Base-by-base conservation (phyloP, 2,888 invertebrate genomes). In the Scrobipalpa atriplicella region DNA sequence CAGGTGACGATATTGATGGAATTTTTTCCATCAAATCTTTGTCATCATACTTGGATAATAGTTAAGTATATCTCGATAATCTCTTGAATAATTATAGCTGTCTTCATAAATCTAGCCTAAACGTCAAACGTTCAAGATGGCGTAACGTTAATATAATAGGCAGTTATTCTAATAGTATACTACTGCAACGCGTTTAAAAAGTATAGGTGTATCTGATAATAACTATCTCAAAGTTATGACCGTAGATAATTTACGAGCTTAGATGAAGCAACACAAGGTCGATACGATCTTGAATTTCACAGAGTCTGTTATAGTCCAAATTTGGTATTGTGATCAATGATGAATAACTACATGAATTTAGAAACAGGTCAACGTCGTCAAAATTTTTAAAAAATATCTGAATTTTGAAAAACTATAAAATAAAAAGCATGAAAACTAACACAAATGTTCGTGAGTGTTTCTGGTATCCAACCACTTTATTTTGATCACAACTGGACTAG, bases 251-350 rank as follows among this genome's bases (percentile, higher is more conserved):
- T n/a, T 47, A 47, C 16, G 6, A 47, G 6, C 47, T 29, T 29
- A 47, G 10, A 47, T 47, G 47, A 16, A 47, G 47, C 47, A 47
- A 47, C 16, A 10, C 8, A n/a, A 16, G 5, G 10, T n/a, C 47
- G 47, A 21, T 54, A 54, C 21, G 18, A 19, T 54, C 54, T 54
- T 54, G 21, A 54, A 54, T 54, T 54, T 54, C 18, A 21, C 21
- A 54, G 19, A 19, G n/a, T n/a, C n/a, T n/a, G n/a, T n/a, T n/a
- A n/a, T 54, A 54, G 18, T 19, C 21, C 11, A 2, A 2, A 1
- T 54, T 19, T 11, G 10, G 11, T 19, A 0, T 2, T 11, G 10
- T 21, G 10, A 19, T 19, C 10, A 6, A 19, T 11, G 29, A n/a
- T n/a, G n/a, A n/a, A n/a, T n/a, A n/a, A n/a, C n/a, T 29, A 29